Conservation (phyloP, 2,113 vertebrate species). For the Prunella fulvescens region DNA sequence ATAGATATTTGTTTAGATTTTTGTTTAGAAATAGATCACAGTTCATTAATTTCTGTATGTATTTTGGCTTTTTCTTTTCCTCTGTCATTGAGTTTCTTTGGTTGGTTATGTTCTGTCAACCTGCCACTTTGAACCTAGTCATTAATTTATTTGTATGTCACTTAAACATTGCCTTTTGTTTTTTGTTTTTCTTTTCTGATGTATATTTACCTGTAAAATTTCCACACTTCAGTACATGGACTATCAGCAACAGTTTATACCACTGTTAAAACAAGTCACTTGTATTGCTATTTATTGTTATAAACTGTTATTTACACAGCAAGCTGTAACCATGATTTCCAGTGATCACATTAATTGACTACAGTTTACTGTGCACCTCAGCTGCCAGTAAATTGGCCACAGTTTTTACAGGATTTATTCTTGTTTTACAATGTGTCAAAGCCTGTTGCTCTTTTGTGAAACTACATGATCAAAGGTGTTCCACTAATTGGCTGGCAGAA, state of each 20-base stretch:
- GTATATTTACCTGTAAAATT: conserved; percentile 13
- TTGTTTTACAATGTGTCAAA: conserved; percentile 5
- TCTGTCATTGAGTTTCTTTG: background rate
- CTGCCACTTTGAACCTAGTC: background rate
- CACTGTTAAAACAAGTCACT: conserved; percentile 43
- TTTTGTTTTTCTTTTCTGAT: background rate
- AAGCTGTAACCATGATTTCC: conserved; percentile 54
- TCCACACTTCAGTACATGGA: conserved; percentile 1
- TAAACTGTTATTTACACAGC: conserved; percentile 46
- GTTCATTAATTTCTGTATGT: background rate
- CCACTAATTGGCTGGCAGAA: conserved; percentile 19
- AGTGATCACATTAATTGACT: conserved; percentile 57
- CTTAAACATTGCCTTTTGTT: background rate
- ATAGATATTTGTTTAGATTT: background rate
- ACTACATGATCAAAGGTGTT: background rate
- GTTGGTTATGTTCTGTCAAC: background rate
- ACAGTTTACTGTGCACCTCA: conserved; percentile 25
- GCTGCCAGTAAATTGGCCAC: conserved; percentile 32
- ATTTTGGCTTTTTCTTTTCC: background rate
- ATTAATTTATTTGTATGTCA: background rate
- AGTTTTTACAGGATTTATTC: conserved; percentile 40
- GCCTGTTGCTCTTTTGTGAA: conserved; percentile 15
- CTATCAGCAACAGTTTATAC: background rate
- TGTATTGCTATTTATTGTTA: conserved; percentile 44
- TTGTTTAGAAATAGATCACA: background rate